phyloP scores from a whole-genome alignment of 2,888 invertebrate species.

The Pantelozetes paolii region DNA sequence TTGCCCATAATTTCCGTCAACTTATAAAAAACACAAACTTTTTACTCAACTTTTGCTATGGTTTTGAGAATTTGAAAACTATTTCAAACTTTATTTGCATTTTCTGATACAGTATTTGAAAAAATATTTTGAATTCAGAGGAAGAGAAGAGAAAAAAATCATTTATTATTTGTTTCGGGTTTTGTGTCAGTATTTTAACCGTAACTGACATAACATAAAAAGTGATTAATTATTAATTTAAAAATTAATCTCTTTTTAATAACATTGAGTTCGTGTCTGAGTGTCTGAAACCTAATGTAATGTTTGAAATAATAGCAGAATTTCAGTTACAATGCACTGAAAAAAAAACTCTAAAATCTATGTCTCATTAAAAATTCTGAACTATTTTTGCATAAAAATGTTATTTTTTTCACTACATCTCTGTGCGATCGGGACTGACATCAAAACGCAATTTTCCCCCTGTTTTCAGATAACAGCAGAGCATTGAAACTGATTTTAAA shows the following conservation, averaged over 20 bases:
- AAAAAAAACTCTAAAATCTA: background rate
- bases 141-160: conserved; percentile 10
- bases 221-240: conserved; percentile 17
- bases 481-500: background rate
- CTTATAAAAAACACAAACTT: background rate
- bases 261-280: conserved; percentile 9
- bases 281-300: background rate
- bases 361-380: background rate
- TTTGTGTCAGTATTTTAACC: conserved; percentile 5
- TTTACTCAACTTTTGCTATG: background rate
- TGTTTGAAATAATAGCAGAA: too few relatives aligned
- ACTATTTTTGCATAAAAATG: background rate
- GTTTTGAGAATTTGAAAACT: background rate
- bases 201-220: background rate
- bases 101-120: background rate
- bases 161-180: background rate
- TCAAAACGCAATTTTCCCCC: conserved; percentile 2
- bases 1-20: background rate
- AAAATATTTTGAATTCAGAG: background rate
- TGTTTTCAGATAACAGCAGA: background rate
- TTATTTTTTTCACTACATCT: background rate
- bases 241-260: conserved; percentile 31
- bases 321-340: background rate
- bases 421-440: background rate
- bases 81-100: background rate